Base-by-base conservation (phyloP, 2,888 invertebrate species). In the Oscheius onirici region DNA sequence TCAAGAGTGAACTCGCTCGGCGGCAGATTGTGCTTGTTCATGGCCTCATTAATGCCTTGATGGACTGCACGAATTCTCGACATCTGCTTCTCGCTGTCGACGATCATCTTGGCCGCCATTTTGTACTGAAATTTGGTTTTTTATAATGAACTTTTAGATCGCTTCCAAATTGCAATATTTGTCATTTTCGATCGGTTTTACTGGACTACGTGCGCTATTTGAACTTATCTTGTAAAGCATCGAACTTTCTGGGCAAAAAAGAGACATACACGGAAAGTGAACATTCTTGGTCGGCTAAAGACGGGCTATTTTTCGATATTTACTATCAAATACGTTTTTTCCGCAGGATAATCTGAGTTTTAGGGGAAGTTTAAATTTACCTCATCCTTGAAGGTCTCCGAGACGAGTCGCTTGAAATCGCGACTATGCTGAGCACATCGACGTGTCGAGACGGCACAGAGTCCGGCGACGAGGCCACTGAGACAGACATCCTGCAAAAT, bases 361-460 rank as follows among this genome's bases (percentile, higher is more conserved):
- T 6, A 34, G 34, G 8, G 8, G 34, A 8, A 34, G 8, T 2
- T 17, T 13, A 17, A 46, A 46, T 13, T 13, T 34, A 58, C 69
- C 57, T 69, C 69, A 17, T 69, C 69, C 20, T 57, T 69, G 60
- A 52, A 69, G 26, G 44, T 34, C 10, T 28, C 46, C 11, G 44
- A 17, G 6, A 51, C 44, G 15, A 60, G 13, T 17, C 44, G 41
- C 5, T 58, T 17, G 46, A 69, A 69, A 10, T 69, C 69, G 20
- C 49, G 11, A 24, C 44, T 24, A 8, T 20, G 26, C 44, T 69
- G 28, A 11, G 57, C 40, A n/a, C 57, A 57, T 15, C 51, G 10
- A n/a, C 69, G 46, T 13, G 71, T n/a, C n/a, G 40, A 41, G n/a
- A 71, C 71, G 8, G 65, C 43, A 44, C 65, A 71, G 20, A 71